phyloP scores from a whole-genome alignment of 2,113 vertebrate species.

The Podiceps cristatus region DNA sequence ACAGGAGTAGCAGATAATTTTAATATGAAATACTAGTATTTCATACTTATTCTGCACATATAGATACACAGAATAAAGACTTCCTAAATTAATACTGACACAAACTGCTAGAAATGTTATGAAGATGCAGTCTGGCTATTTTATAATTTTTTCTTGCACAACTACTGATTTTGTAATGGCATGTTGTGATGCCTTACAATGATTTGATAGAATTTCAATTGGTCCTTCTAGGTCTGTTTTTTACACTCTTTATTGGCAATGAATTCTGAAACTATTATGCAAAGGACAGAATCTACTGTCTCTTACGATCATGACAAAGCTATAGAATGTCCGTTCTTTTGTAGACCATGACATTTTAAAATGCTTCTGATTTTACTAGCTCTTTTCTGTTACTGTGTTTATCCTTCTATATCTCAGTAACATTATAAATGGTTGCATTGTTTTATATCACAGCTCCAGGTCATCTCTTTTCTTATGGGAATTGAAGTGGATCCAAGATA shows the following conservation, averaged over 20 bases:
- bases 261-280: background rate
- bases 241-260: background rate
- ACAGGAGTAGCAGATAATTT: background rate
- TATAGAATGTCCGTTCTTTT: background rate
- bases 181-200: background rate
- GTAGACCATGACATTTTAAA: background rate
- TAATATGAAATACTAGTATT: background rate
- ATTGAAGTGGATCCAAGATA: background rate
- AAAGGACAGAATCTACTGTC: background rate
- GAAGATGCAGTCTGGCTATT: background rate
- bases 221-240: background rate
- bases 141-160: slow-evolving; percentile 17
- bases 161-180: slow-evolving; percentile 12
- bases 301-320: background rate
- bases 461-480: background rate
- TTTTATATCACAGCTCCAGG: background rate
- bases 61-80: background rate
- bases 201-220: background rate
- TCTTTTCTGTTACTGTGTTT: slow-evolving; percentile 12
- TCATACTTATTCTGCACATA: background rate
- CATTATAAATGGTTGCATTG: background rate
- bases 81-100: background rate
- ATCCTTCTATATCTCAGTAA: background rate
- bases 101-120: background rate
- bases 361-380: background rate